A percentile compares a stretch with the other conserved stretches of the same genome.
These are phyloP conservation scores for Tragelaphus scriptus DNA, from an alignment of 2,113 vertebrate species.

Conservation along the genomic window DNA sequence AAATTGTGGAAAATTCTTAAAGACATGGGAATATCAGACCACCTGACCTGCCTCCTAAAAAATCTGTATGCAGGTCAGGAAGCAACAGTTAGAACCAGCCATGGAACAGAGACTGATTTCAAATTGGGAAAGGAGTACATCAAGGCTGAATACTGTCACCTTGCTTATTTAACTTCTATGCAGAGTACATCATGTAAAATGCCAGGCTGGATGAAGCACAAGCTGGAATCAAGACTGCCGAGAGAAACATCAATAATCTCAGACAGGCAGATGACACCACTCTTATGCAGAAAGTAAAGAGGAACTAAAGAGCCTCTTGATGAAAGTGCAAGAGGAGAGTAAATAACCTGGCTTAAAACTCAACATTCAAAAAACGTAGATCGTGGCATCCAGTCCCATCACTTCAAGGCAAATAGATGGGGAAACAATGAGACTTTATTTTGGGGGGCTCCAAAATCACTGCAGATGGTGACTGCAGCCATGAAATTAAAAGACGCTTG, in stretches of 20 bases:
- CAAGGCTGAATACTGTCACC: background rate
- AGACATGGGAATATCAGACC: background rate
- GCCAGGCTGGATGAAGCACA: background rate
- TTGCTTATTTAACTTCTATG: background rate
- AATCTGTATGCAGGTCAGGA: background rate
- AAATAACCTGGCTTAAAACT: background rate
- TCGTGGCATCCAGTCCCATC: background rate
- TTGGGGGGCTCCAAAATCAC: background rate
- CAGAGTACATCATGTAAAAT: background rate
- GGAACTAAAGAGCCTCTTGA: background rate
- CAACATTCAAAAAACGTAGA: background rate
- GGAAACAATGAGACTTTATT: background rate
- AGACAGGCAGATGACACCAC: background rate
- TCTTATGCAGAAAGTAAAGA: background rate
- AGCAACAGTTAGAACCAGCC: background rate
- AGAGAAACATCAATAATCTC: background rate
- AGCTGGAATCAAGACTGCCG: background rate
- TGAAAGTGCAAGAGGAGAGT: background rate
- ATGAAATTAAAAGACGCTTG: background rate
- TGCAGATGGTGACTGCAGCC: background rate
- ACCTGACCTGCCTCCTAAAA: background rate
- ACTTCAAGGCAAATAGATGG: background rate
- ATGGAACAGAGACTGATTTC: background rate
- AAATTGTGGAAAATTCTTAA: background rate
- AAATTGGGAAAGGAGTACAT: background rate